Percentiles rank a stretch among this genome's conserved stretches.
Conservation (phyloP, 2,888 invertebrate species). For the Tetragnatha montana region DNA sequence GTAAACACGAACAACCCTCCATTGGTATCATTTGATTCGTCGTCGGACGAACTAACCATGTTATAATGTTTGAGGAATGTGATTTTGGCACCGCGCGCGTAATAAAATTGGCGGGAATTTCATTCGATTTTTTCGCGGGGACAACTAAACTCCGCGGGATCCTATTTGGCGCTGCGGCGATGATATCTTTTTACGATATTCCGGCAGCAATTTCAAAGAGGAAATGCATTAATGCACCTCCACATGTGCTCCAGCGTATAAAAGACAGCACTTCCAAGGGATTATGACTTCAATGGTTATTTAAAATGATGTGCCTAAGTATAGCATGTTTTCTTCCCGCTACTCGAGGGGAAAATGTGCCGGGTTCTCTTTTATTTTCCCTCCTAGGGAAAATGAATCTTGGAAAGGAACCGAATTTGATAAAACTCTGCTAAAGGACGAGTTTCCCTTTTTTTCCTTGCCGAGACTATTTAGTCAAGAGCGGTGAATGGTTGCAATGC, state of each 20-base stretch:
- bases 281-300: slow-evolving; percentile 32
- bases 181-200: slow-evolving; percentile 66
- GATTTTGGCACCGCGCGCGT: slow-evolving; percentile 48
- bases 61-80: slow-evolving; percentile 49
- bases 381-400: slow-evolving; percentile 40
- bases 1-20: background rate
- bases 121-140: slow-evolving; percentile 24
- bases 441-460: background rate
- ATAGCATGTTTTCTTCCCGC: slow-evolving; percentile 28
- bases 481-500: background rate
- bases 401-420: slow-evolving; percentile 43
- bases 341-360: slow-evolving; percentile 27
- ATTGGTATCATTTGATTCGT: slow-evolving; percentile 9
- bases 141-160: slow-evolving; percentile 29
- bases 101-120: slow-evolving; percentile 48
- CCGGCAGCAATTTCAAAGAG: slow-evolving; percentile 53
- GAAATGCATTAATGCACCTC: slow-evolving; percentile 51
- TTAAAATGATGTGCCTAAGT: slow-evolving; percentile 47
- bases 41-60: slow-evolving; percentile 7
- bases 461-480: background rate
- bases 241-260: slow-evolving; percentile 9
- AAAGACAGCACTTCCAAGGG: slow-evolving; percentile 24
- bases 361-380: slow-evolving; percentile 22
- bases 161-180: slow-evolving; percentile 44
- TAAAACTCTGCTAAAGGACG: slow-evolving; percentile 39